Percentiles rank a stretch among this genome's conserved stretches.
phyloP scores from a whole-genome alignment of 2,113 vertebrate genomes.

The Monarcha castaneiventris region DNA sequence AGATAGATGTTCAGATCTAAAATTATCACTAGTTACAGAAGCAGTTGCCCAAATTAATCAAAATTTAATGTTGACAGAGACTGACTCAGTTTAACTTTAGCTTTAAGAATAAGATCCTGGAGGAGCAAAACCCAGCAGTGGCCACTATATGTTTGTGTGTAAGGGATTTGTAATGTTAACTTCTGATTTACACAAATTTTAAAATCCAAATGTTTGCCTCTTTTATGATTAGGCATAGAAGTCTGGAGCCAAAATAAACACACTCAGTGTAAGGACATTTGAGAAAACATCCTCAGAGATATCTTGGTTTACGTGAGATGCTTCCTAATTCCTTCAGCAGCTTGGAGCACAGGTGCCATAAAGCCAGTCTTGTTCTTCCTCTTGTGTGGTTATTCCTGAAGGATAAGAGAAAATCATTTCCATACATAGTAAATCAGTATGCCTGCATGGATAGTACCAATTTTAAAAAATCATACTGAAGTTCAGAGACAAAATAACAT shows the following conservation, averaged over 20 bases:
- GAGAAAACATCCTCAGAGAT: background rate
- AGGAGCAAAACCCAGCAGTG: background rate
- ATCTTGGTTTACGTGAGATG: background rate
- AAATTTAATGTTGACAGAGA: background rate
- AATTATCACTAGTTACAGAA: background rate
- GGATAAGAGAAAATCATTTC: background rate
- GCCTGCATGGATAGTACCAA: background rate
- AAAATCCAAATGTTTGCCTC: background rate
- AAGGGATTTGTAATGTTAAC: background rate
- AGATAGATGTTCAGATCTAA: background rate
- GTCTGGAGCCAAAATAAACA: background rate
- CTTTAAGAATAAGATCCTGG: background rate
- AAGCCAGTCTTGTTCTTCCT: background rate
- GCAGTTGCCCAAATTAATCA: background rate
- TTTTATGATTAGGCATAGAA: background rate
- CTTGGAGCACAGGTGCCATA: background rate
- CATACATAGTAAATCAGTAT: background rate
- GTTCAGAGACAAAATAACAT: background rate
- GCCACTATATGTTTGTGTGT: background rate
- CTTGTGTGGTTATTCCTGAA: background rate
- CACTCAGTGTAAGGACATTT: rapidly evolving
- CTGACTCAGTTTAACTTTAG: background rate
- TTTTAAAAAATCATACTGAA: background rate
- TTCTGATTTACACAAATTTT: background rate
- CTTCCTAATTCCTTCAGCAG: background rate